Evolutionary conservation across 2,888 invertebrate species (phyloP), one percentile per base, ranked within the genome.

Genomic region (Euspilapteryx auroguttella): DNA sequence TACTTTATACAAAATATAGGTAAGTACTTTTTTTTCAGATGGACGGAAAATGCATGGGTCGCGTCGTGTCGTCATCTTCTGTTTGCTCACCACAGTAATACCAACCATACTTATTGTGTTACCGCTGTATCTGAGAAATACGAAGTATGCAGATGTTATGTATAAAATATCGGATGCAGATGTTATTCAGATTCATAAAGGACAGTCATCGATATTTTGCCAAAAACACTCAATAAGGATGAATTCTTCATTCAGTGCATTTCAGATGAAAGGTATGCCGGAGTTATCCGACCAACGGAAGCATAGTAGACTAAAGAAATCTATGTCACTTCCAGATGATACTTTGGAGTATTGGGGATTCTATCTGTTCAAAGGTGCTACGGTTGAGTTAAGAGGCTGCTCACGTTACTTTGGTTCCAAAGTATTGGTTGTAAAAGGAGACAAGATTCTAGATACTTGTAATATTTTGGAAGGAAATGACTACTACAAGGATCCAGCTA

Each of bases 271-370:
- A 37, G 81, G 81, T 11, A 79, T 78, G 37, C 90, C 90, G 3
- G 81, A 83, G 61, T 66, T 87, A 34, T 83, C 87, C 26, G 66
- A 76, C 31, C 83, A 79, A 44, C 80, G 82, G 28, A 89, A 87
- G 55, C 88, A 89, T 46, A 85, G 89, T 39, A 71, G 84, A 38
- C 63, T 91, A 40, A 87, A 85, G 51, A 91, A 91, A 49, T 88
- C 88, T 4, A 89, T 92, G 87, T 79, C 78, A 2, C 59, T 92
- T 35, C 89, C 89, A 0, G 91, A 91, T 53, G 91, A 91, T 44
- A 89, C 90, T 7, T 61, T 91, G 20, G 91, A 92, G 55, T 92
- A 91, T 55, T 92, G 90, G 90, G 90, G 91, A 2, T 91, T 92
- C 62, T 91, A 87, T 63, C 68, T 92, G 25, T 68, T 89, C 27